Conservation (phyloP, 2,113 vertebrate genomes). For the Lota lota region DNA sequence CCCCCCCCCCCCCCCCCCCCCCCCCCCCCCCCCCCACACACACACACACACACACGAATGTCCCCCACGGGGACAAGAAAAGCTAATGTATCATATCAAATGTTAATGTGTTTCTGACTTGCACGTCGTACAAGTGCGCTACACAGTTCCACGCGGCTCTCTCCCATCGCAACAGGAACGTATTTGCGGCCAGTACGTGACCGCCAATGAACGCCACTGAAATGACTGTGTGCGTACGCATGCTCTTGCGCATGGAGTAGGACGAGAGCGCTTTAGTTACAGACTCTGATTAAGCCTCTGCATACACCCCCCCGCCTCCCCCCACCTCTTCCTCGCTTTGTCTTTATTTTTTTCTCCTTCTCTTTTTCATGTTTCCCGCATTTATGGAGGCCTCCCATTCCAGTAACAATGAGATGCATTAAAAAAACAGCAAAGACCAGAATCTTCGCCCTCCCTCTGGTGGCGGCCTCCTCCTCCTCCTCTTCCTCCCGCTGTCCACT, state of each 20-base stretch:
- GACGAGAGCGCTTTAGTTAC: slow-evolving; percentile 47
- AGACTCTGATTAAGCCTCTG: slow-evolving; percentile 36
- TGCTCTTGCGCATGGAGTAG: slow-evolving; percentile 11
- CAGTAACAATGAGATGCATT: slow-evolving; percentile 62
- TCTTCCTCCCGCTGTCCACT: slow-evolving; percentile 24
- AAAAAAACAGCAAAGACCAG: slow-evolving; percentile 39
- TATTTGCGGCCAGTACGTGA: too few relatives aligned
- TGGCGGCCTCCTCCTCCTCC: neutral
- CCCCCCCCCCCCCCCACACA: slow-evolving; percentile 4
- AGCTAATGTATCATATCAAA: too few relatives aligned
- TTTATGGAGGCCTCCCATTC: slow-evolving; percentile 37
- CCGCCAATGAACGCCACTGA: slow-evolving; percentile 26
- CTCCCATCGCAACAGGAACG: neutral
- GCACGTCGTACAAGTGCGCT: too few relatives aligned
- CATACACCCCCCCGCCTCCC: slow-evolving; percentile 5
- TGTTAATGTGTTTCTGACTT: too few relatives aligned
- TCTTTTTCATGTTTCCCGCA: slow-evolving; percentile 22
- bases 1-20: neutral
- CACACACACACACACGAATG: slow-evolving; percentile 7
- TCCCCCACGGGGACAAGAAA: too few relatives aligned
- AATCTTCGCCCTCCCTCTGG: slow-evolving; percentile 4
- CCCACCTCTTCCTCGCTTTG: neutral
- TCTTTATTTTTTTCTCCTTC: neutral
- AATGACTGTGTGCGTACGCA: neutral
- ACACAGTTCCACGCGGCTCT: too few relatives aligned